phyloP scores from a whole-genome alignment of 2,797 vertebrate genomes.

The Allobates femoralis region DNA sequence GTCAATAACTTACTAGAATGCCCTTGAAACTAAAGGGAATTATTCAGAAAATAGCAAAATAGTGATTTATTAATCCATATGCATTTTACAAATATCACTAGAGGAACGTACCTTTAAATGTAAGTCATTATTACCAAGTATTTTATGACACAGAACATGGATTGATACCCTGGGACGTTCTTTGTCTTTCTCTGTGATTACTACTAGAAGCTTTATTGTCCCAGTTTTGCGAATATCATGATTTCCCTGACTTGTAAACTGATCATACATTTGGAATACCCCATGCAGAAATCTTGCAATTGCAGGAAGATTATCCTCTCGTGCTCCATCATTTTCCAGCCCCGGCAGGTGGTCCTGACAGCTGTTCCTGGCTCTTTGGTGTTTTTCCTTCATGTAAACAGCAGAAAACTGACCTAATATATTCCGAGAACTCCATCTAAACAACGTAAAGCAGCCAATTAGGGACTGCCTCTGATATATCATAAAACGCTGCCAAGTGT shows the following conservation, averaged over 20 bases:
- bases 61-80: background rate
- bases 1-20: background rate
- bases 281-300: constrained; percentile 43
- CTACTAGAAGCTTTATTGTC: constrained; percentile 11
- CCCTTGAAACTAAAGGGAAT: background rate
- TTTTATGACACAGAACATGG: background rate
- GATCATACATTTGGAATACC: constrained; percentile 39
- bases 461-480: constrained; percentile 19
- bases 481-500: constrained; percentile 20
- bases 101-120: background rate
- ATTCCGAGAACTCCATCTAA: constrained; percentile 19
- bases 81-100: background rate
- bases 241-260: constrained; percentile 32
- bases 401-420: constrained; percentile 33
- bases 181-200: background rate
- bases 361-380: constrained; percentile 36
- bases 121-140: background rate
- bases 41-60: background rate
- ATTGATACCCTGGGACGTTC: background rate
- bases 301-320: constrained; percentile 36
- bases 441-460: constrained; percentile 20
- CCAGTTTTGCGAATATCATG: constrained; percentile 41
- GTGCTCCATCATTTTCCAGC: constrained; percentile 36
- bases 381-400: constrained; percentile 43
- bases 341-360: constrained; percentile 45